phyloP scores from a whole-genome alignment of 64 coral and sea anemone species.

The Stichodactyla mertensii region DNA sequence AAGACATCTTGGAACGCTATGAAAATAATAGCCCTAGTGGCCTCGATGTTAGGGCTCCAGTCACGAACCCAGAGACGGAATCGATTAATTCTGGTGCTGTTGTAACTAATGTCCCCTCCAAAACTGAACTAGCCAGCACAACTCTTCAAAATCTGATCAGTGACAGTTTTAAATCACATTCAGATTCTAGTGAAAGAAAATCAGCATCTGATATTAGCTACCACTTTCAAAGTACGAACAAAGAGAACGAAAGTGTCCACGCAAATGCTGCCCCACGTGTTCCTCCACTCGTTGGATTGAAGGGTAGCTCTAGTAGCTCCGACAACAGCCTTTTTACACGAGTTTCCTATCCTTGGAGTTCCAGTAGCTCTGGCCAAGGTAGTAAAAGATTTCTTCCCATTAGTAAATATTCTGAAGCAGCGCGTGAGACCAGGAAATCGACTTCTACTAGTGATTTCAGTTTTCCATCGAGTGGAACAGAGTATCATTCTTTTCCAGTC shows the following conservation, averaged over 20 bases:
- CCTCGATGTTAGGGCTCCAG: not conserved
- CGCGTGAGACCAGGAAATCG: not conserved
- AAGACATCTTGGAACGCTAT: constrained; percentile 14
- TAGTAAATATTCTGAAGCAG: not conserved
- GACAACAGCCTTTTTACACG: not conserved
- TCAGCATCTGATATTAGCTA: not conserved
- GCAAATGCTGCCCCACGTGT: not conserved
- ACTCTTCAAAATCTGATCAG: not conserved
- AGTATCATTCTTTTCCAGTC: constrained; percentile 21
- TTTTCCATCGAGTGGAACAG: constrained; percentile 28
- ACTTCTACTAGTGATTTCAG: constrained; percentile 32
- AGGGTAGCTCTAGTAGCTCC: constrained; percentile 5
- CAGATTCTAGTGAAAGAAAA: not conserved
- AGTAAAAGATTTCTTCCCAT: not conserved
- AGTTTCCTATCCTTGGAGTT: not conserved
- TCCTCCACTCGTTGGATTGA: not conserved
- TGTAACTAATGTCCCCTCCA: not conserved
- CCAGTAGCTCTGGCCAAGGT: not conserved
- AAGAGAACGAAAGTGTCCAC: not conserved
- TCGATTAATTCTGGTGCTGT: not conserved
- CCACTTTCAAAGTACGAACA: not conserved
- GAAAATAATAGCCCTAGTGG: not conserved
- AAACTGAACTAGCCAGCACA: not conserved
- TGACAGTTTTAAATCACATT: not conserved
- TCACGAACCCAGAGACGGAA: too few species aligned